A percentile compares a stretch with the other conserved stretches of the same genome.
Evolutionary conservation across 2,113 vertebrate genomes (phyloP).

Genomic region (Etheostoma cragini): DNA sequence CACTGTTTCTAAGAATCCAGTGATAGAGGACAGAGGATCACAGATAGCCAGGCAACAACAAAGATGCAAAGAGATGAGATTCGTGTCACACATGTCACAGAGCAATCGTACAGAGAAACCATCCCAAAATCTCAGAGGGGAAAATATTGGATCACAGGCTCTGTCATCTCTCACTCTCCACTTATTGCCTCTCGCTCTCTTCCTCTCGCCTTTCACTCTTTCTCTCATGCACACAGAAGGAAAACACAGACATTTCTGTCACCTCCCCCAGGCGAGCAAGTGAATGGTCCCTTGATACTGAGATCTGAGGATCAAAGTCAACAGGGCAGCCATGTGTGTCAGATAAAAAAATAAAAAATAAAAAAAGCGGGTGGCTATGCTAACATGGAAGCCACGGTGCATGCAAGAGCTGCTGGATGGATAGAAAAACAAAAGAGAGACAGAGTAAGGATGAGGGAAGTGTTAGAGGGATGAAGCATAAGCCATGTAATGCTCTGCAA

Average conservation of each 20-base stretch:
- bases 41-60: constrained; percentile 46
- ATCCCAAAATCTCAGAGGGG: constrained; percentile 55
- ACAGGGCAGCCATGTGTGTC: constrained; percentile 68
- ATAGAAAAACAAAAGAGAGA: constrained; percentile 51
- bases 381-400: constrained; percentile 40
- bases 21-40: constrained; percentile 48
- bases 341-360: constrained; percentile 33
- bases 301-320: constrained; percentile 79
- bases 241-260: constrained; percentile 78
- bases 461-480: constrained; percentile 17
- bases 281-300: constrained; percentile 73
- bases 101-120: constrained; percentile 47
- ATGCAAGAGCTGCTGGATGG: constrained; percentile 31
- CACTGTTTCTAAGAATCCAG: constrained; percentile 32
- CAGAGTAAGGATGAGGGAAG: constrained; percentile 18
- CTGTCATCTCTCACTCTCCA: constrained; percentile 70
- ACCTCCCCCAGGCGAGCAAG: constrained; percentile 64
- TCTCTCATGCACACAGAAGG: constrained; percentile 51
- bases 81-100: constrained; percentile 59
- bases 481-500: constrained; percentile 25
- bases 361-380: constrained; percentile 22
- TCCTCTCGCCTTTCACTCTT: constrained; percentile 39
- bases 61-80: constrained; percentile 65
- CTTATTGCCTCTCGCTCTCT: constrained; percentile 58
- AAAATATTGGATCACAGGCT: constrained; percentile 67